Conservation (phyloP, 1,140 invertebrate genomes). For the Drosophila triauraria region DNA sequence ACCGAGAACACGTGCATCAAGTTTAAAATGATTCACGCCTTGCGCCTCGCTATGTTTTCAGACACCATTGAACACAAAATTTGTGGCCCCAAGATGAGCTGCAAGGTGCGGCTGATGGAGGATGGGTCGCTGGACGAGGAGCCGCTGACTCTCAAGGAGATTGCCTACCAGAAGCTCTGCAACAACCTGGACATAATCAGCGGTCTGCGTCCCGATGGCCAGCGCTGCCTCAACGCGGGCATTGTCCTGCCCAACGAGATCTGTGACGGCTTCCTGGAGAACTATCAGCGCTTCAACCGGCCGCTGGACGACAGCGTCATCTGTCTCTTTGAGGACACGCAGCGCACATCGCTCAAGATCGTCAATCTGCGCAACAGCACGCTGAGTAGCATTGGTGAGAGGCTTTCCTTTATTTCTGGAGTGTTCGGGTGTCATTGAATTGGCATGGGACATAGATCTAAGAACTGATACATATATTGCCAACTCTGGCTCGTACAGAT, state of each 20-base stretch:
- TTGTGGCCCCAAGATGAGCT: conserved; percentile 72
- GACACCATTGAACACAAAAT: conserved; percentile 11
- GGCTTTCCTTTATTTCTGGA: too few species aligned
- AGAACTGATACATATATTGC: neutral
- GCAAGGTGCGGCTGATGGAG: conserved; percentile 84
- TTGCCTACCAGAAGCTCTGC: conserved; percentile 88
- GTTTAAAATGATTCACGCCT: neutral
- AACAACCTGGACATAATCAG: conserved; percentile 88
- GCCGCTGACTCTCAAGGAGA: conserved; percentile 86
- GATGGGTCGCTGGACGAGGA: conserved; percentile 82
- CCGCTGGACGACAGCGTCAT: conserved; percentile 89
- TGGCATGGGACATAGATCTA: neutral
- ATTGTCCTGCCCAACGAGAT: conserved; percentile 84
- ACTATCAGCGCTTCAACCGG: conserved; percentile 87
- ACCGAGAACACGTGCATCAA: neutral
- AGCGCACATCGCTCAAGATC: conserved; percentile 89
- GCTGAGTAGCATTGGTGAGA: conserved; percentile 86
- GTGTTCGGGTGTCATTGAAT: neutral
- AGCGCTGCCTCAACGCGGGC: conserved; percentile 59
- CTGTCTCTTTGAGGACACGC: conserved; percentile 89
- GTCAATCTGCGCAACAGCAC: conserved; percentile 90
- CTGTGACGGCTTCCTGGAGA: conserved; percentile 88
- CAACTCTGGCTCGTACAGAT: too few species aligned
- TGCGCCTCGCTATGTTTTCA: conserved; percentile 6
- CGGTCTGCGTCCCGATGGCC: conserved; percentile 32